phyloP scores from a whole-genome alignment of 1,140 invertebrate genomes.

The Eriosoma lanigerum region DNA sequence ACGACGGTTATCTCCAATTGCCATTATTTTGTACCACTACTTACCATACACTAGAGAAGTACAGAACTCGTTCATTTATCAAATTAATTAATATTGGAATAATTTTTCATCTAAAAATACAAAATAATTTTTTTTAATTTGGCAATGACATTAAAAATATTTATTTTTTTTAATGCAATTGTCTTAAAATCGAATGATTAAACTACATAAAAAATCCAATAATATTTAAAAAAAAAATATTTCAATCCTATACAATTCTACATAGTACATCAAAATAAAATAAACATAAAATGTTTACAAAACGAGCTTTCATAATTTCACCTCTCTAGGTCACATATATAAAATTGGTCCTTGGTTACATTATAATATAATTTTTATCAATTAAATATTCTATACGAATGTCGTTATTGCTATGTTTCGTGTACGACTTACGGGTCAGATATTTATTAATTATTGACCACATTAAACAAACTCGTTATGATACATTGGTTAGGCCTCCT shows the following conservation, averaged over 20 bases:
- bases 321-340: constrained; percentile 32
- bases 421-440: not conserved
- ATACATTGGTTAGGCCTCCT: not conserved
- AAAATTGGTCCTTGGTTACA: constrained; percentile 29
- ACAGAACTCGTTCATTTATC: too few relatives aligned
- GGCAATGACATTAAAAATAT: too few relatives aligned
- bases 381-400: constrained; percentile 36
- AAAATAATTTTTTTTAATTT: too few relatives aligned
- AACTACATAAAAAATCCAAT: too few relatives aligned
- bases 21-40: too few relatives aligned
- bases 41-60: too few relatives aligned
- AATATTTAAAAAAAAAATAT: too few relatives aligned
- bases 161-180: too few relatives aligned
- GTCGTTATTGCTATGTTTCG: not conserved
- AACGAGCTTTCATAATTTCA: not conserved
- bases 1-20: not conserved
- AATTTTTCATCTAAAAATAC: too few relatives aligned
- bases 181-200: too few relatives aligned
- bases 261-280: not conserved
- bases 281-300: constrained; percentile 6
- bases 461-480: constrained; percentile 5
- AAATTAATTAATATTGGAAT: too few relatives aligned
- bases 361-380: constrained; percentile 12
- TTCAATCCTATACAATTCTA: too few relatives aligned
- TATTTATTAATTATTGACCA: constrained; percentile 32